phyloP scores from a whole-genome alignment of 2,113 vertebrate species.

The Fulica atra region DNA sequence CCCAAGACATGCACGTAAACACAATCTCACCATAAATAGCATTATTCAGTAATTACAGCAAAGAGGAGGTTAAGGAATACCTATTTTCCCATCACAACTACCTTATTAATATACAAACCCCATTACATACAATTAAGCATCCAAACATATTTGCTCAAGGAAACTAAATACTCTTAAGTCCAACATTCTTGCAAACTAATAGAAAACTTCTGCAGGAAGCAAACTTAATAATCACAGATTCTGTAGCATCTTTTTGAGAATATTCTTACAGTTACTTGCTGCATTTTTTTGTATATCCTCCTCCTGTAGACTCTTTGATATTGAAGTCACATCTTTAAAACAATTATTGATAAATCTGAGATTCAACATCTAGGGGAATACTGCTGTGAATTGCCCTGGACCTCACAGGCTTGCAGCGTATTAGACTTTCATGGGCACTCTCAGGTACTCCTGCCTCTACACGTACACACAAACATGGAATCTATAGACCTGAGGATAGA shows the following conservation, averaged over 20 bases:
- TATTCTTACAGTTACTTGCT: background rate
- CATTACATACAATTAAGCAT: background rate
- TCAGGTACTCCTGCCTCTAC: background rate
- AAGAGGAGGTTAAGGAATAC: slow-evolving; percentile 1
- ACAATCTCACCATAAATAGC: background rate
- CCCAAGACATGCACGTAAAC: background rate
- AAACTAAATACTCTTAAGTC: background rate
- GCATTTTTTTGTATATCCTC: background rate
- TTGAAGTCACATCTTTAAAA: background rate
- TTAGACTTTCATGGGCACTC: background rate
- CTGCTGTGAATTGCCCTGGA: background rate
- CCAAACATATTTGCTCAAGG: background rate
- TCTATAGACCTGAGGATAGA: background rate
- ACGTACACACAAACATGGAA: background rate
- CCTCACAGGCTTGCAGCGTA: background rate
- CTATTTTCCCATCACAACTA: background rate
- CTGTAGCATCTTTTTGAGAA: background rate
- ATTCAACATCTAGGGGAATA: background rate
- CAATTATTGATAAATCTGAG: background rate
- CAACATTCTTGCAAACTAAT: background rate
- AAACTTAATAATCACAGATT: background rate
- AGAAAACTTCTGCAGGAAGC: background rate
- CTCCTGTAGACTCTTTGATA: background rate
- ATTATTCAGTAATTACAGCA: slow-evolving; percentile 2
- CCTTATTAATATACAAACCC: background rate